Percentiles rank a stretch among this genome's conserved stretches.
Evolutionary conservation across 2,113 vertebrate genomes (phyloP).

Genomic region (Girardinichthys multiradiatus): DNA sequence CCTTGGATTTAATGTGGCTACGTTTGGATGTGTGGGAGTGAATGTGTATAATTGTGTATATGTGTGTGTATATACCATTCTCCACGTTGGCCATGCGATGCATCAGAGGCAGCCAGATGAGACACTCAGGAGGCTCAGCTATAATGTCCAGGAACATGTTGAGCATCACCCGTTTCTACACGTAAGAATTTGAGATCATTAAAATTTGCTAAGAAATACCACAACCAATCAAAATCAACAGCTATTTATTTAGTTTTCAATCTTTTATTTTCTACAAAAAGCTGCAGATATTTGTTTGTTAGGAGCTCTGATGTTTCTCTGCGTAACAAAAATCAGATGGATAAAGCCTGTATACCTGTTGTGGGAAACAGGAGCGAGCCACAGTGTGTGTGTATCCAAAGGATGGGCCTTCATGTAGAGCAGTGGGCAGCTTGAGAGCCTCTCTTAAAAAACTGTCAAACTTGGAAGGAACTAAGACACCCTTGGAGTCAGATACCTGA

Average conservation of each 20-base stretch:
- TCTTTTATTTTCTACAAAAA: not conserved
- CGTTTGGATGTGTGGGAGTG: not conserved
- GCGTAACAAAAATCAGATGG: not conserved
- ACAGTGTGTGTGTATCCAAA: constrained; percentile 89
- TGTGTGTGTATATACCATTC: constrained; percentile 85
- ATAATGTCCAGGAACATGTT: constrained; percentile 94
- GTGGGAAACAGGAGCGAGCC: constrained; percentile 87
- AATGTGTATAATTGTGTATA: constrained; percentile 5
- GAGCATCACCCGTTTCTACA: constrained; percentile 91
- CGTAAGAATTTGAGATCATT: not conserved
- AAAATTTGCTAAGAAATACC: constrained; percentile 1
- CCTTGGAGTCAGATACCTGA: constrained; percentile 89
- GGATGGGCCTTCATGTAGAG: constrained; percentile 90
- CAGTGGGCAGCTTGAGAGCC: constrained; percentile 87
- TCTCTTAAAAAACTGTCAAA: constrained; percentile 88
- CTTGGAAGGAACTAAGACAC: constrained; percentile 85
- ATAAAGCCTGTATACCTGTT: constrained; percentile 79
- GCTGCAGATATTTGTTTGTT: too few species aligned
- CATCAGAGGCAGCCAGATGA: constrained; percentile 96
- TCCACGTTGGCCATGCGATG: constrained; percentile 93
- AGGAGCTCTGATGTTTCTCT: too few species aligned
- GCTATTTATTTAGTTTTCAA: too few species aligned
- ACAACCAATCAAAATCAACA: not conserved
- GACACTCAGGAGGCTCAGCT: constrained; percentile 92
- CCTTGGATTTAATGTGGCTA: not conserved